These are phyloP conservation scores for Hippocampus kuda DNA, from an alignment of 2,797 vertebrate species.

Conservation along the genomic window DNA sequence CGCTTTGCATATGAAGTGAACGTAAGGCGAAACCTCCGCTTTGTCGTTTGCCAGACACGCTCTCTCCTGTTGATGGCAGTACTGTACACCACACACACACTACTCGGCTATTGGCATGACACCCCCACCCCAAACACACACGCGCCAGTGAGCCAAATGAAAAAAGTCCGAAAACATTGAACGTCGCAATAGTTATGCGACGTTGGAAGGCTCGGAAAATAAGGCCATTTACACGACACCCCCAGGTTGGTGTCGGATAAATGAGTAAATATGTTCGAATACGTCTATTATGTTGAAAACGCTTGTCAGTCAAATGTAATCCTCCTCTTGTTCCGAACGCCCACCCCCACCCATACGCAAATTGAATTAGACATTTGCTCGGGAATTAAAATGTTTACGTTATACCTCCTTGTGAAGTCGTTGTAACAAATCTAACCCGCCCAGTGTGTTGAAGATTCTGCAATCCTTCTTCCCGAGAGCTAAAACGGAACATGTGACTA, in stretches of 20 bases:
- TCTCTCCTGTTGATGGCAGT: constrained; percentile 20
- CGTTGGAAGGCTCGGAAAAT: not conserved
- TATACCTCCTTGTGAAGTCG: too few relatives aligned
- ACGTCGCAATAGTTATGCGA: not conserved
- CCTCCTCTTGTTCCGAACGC: not conserved
- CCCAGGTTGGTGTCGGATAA: too few relatives aligned
- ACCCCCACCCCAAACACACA: not conserved
- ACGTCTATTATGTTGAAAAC: not conserved
- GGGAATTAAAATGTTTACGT: too few relatives aligned
- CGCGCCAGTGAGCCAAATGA: not conserved
- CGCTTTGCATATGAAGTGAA: constrained; percentile 68
- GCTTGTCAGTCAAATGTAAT: not conserved
- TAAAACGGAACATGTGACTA: constrained; percentile 2
- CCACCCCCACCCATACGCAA: not conserved
- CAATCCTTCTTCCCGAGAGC: not conserved
- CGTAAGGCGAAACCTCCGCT: constrained; percentile 55
- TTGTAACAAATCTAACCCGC: too few relatives aligned
- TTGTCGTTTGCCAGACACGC: constrained; percentile 18
- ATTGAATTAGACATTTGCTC: not conserved
- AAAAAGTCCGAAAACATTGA: not conserved
- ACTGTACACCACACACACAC: too few relatives aligned
- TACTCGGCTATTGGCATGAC: not conserved
- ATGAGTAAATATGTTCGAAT: not conserved
- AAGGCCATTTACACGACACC: too few relatives aligned
- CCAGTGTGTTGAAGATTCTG: too few relatives aligned